Conservation (phyloP, 1,140 invertebrate genomes). For the Pogonognathellus flavescens region DNA sequence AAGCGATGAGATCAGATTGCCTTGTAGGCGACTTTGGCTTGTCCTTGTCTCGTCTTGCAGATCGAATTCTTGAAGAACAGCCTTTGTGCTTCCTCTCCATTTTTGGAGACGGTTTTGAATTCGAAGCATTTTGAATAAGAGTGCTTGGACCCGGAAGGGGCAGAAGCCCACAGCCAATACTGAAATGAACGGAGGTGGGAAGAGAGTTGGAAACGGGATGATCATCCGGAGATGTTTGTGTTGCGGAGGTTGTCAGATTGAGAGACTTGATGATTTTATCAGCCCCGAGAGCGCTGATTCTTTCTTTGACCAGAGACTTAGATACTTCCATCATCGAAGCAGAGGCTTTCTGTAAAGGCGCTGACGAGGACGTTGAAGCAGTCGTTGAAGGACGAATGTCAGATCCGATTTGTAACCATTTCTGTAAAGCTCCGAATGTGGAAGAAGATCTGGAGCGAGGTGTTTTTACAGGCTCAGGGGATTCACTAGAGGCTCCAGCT, state of each 20-base stretch:
- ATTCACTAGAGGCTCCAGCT: background rate
- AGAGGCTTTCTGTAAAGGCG: background rate
- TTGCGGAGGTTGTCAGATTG: conserved; percentile 51
- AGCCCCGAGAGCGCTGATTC: conserved; percentile 57
- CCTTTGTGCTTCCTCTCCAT: conserved; percentile 58
- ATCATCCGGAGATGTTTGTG: conserved; percentile 66
- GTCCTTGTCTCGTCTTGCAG: conserved; percentile 57
- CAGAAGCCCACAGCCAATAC: conserved; percentile 51
- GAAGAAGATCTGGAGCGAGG: conserved; percentile 53
- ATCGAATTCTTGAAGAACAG: conserved; percentile 23
- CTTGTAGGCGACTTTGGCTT: conserved; percentile 52
- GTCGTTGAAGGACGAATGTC: background rate
- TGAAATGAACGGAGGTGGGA: conserved; percentile 63
- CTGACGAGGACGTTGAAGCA: background rate
- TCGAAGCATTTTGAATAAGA: background rate
- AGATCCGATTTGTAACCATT: conserved; percentile 74
- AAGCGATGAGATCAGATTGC: conserved; percentile 1
- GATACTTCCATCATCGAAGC: conserved; percentile 58
- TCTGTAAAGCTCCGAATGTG: conserved; percentile 77
- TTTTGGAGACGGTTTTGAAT: conserved; percentile 60
- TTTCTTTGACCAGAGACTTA: conserved; percentile 63
- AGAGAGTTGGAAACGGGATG: conserved; percentile 62
- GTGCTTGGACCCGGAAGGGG: background rate
- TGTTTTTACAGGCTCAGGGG: background rate
- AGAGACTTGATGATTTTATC: conserved; percentile 30